Percentiles rank a stretch among this genome's conserved stretches.
Evolutionary conservation across 1,140 invertebrate species (phyloP).

Genomic region (Pygmarrhopalites habei): DNA sequence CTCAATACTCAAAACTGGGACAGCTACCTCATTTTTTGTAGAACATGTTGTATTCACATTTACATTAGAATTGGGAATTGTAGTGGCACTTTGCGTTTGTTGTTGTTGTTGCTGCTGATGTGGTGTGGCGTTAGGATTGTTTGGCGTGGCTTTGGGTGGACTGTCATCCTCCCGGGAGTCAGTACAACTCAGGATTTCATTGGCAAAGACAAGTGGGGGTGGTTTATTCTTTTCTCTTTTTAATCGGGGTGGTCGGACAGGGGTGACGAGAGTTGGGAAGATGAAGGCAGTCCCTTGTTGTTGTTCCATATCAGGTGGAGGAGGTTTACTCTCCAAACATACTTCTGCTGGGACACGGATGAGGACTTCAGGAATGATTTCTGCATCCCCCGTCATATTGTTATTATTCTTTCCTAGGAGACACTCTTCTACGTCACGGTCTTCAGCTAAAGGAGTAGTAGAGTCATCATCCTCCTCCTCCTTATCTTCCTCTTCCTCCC

Average conservation of each 20-base stretch:
- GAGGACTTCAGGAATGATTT: conserved; percentile 36
- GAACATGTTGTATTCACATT: too few relatives aligned
- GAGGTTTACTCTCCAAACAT: conserved; percentile 26
- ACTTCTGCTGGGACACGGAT: conserved; percentile 37
- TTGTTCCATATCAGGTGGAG: background rate
- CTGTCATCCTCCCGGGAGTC: background rate
- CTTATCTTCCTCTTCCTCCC: conserved; percentile 37
- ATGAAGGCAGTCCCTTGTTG: conserved; percentile 8
- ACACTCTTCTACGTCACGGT: conserved; percentile 6
- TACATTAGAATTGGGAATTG: background rate
- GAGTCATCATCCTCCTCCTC: conserved; percentile 3
- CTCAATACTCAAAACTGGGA: conserved; percentile 32
- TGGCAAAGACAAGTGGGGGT: conserved; percentile 38
- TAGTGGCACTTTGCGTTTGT: background rate
- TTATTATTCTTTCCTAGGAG: background rate
- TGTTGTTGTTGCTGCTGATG: background rate
- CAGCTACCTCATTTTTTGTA: conserved; percentile 7
- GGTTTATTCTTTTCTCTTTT: conserved; percentile 26
- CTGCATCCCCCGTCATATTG: conserved; percentile 19
- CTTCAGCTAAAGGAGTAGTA: conserved; percentile 15
- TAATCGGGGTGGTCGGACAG: conserved; percentile 12
- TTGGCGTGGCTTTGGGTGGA: background rate
- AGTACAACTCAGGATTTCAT: conserved; percentile 32
- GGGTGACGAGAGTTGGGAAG: conserved; percentile 10
- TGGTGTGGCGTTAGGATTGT: background rate